Percentiles rank a stretch among this genome's conserved stretches.
These are phyloP conservation scores for Brachyistius frenatus DNA, from an alignment of 2,113 vertebrate species.

Conservation along the genomic window DNA sequence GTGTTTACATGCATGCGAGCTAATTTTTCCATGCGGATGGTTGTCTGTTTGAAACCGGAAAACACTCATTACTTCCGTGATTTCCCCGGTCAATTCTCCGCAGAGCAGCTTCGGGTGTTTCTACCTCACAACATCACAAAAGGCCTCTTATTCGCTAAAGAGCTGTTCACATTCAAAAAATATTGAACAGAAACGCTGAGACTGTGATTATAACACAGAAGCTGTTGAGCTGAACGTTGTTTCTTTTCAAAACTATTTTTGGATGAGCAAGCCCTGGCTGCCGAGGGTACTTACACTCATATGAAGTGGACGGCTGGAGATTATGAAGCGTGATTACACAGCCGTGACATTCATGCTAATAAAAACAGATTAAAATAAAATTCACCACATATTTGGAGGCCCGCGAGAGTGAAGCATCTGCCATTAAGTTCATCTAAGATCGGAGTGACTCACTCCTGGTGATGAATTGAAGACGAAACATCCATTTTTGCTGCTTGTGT, in stretches of 20 bases:
- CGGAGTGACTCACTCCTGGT: constrained; percentile 36
- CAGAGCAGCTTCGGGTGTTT: background rate
- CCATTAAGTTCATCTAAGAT: constrained; percentile 34
- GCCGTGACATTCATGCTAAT: constrained; percentile 57
- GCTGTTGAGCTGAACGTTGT: constrained; percentile 17
- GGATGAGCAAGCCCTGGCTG: constrained; percentile 39
- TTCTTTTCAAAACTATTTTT: constrained; percentile 49
- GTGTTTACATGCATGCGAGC: background rate
- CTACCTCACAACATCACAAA: background rate
- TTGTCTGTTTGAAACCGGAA: background rate
- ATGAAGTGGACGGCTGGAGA: constrained; percentile 60
- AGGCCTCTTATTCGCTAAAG: background rate
- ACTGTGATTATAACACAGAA: constrained; percentile 2
- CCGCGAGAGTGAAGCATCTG: constrained; percentile 36
- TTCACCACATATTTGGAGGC: constrained; percentile 37
- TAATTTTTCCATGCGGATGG: constrained; percentile 2
- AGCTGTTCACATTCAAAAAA: constrained; percentile 27
- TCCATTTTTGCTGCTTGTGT: constrained; percentile 7
- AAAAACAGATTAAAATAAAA: constrained; percentile 61
- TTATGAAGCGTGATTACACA: constrained; percentile 67
- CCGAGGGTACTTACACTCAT: constrained; percentile 45
- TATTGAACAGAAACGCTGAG: constrained; percentile 5
- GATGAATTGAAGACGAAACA: constrained; percentile 39
- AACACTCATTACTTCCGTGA: constrained; percentile 7
- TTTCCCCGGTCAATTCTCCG: background rate